Evolutionary conservation across 2,797 vertebrate species (phyloP).

Genomic region (Pangasius macronema): DNA sequence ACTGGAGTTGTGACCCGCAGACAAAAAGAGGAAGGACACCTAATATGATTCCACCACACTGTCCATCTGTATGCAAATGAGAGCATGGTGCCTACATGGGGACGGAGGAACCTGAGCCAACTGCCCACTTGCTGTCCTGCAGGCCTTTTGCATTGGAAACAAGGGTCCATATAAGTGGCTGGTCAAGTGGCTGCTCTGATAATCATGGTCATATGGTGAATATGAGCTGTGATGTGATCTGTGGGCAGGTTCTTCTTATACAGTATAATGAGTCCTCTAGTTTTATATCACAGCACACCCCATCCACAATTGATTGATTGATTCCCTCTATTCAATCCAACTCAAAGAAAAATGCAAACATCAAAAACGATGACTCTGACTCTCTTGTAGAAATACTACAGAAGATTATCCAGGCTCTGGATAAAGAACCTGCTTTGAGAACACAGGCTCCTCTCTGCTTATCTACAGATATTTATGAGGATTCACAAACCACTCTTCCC

Average conservation of each 20-base stretch:
- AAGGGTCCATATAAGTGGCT: constrained; percentile 23
- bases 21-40: constrained; percentile 57
- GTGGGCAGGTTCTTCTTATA: not conserved
- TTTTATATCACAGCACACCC: not conserved
- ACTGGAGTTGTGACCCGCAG: constrained; percentile 61
- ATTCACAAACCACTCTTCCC: constrained; percentile 25
- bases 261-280: not conserved
- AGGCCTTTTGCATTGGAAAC: constrained; percentile 24
- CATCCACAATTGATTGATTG: not conserved
- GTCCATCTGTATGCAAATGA: constrained; percentile 79
- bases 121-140: constrained; percentile 38
- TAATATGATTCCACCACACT: constrained; percentile 67
- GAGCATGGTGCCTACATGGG: constrained; percentile 34
- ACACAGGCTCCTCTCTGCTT: constrained; percentile 35
- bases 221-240: constrained; percentile 13
- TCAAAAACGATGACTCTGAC: not conserved
- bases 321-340: not conserved
- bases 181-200: constrained; percentile 25
- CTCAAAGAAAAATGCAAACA: not conserved
- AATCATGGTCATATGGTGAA: constrained; percentile 19
- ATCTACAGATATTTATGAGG: constrained; percentile 57
- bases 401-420: constrained; percentile 10
- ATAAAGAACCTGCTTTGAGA: constrained; percentile 38
- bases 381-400: not conserved
- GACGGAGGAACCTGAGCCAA: constrained; percentile 41